phyloP scores from a whole-genome alignment of 2,113 vertebrate genomes.

The Verasper variegatus region DNA sequence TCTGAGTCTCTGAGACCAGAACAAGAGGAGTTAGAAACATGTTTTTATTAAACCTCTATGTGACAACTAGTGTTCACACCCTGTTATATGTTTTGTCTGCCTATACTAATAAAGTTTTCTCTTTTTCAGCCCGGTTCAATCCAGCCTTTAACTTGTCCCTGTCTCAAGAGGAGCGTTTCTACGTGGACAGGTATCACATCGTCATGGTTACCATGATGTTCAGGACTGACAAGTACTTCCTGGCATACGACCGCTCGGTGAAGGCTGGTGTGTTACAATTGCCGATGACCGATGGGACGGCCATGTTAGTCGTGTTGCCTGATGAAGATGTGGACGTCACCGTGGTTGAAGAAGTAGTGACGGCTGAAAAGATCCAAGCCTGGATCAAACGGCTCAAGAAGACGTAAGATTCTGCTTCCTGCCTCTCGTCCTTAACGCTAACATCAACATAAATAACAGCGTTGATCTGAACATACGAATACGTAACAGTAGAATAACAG shows the following conservation, averaged over 20 bases:
- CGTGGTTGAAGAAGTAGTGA: slow-evolving; percentile 86
- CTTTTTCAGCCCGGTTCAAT: slow-evolving; percentile 84
- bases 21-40: no score
- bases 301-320: slow-evolving; percentile 88
- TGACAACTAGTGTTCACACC: no score
- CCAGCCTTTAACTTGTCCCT: slow-evolving; percentile 82
- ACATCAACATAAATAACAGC: not conserved
- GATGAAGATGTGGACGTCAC: slow-evolving; percentile 84
- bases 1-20: no score
- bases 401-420: slow-evolving; percentile 66
- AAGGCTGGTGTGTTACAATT: slow-evolving; percentile 87
- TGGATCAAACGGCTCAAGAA: slow-evolving; percentile 87
- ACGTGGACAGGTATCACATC: slow-evolving; percentile 85
- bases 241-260: slow-evolving; percentile 85
- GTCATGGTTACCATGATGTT: slow-evolving; percentile 92
- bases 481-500: not conserved
- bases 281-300: slow-evolving; percentile 83
- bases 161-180: slow-evolving; percentile 86
- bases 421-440: not conserved
- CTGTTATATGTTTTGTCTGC: not conserved
- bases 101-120: slow-evolving; percentile 2
- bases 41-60: no score
- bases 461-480: no score
- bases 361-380: slow-evolving; percentile 81
- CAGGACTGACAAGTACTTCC: slow-evolving; percentile 80